Base-by-base conservation (phyloP, 2,888 invertebrate species). In the Koerneria pararmatus region DNA sequence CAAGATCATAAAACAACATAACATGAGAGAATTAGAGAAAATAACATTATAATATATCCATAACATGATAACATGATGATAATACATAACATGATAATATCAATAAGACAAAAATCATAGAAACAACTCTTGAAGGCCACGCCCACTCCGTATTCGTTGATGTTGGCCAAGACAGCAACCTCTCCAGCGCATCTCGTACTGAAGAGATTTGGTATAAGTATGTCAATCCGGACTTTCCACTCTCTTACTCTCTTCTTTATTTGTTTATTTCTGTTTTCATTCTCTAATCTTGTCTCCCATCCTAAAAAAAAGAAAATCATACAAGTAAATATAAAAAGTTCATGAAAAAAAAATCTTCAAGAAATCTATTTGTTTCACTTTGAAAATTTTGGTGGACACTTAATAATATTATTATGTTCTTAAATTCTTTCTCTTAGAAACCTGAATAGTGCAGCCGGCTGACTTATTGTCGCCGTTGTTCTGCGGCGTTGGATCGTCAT, bases 131-230 rank as follows among this genome's bases (percentile, higher is more conserved):
- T 94, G 86, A 92, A 97, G 24, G 98, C 98, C 67, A 98, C 91
- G 46, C 98, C 98, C 61, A 98, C 95, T 6, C 97, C 98, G 85
- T 98, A 98, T 83, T 90, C 91, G 81, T 90, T 90, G 86, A 98
- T 98, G 85, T 92, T 94, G 34, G 97, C 97, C 37, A 93, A 90
- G 63, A 92, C 95, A 19, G 97, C 95, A 0, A 98, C 97, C 87
- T 98, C 98, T 11, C 98, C 98, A 3, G 98, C 98, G 85, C 98
- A 98, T 75, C 97, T 88, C 34, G 97, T 98, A 1, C 97, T 86
- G 77, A 32, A 74, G 69, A 58, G 49, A 19, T 8, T 24, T 22
- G 11, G 5, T 19, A 3, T 1, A 46, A 27, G 69, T 19, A 11
- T 19, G 51, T 31, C 19, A 54, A 19, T 19, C 6, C 72, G 69